Base-by-base conservation (phyloP, 2,113 vertebrate species). In the Echinops telfairi region DNA sequence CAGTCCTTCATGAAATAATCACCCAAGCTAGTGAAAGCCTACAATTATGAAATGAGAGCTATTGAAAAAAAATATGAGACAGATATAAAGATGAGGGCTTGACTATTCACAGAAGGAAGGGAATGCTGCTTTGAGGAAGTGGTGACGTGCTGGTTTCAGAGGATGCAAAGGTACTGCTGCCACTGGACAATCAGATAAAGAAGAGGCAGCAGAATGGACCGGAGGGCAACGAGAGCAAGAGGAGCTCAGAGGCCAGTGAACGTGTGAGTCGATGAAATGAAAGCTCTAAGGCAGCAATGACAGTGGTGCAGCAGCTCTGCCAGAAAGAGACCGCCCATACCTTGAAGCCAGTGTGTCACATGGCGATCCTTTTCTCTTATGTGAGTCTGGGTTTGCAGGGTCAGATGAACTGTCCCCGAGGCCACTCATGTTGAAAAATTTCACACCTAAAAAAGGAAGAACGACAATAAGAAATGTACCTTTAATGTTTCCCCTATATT, bases 301-400 rank as follows among this genome's bases (percentile, higher is more conserved):
- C 94, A 97, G 95, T 64, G 73, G 85, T 29, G 95, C 77, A 91
- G 81, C 78, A 91, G 80, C 80, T 94, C 53, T 86, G 40, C 77
- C 43, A 82, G 78, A 93, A 80, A 87, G 0, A 75, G 77, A 92
- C 40, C 36, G 0, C 70, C 90, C 95, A 89, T 97, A 99, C 99
- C 99, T 99, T 96, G 99, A 99, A 86, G 98, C 98, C 76, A 98
- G 98, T 10, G 98, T 99, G 96, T 99, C 99, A 88, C 99, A 99
- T 95, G 99, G 99, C 0, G 99, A 99, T 95, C 98, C 98, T 97
- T 99, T 99, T 97, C 99, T 99, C 98, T 99, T 99, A 90, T 99
- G 98, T 80, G 98, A 98, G 97, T 99, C 99, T 33, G 98, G 97
- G 97, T 98, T 98, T 94, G 98, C 97, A 88, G 99, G 98, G 97